These are phyloP conservation scores for Acanthosepion pharaonis DNA, from an alignment of 2,888 invertebrate species.

Conservation along the genomic window DNA sequence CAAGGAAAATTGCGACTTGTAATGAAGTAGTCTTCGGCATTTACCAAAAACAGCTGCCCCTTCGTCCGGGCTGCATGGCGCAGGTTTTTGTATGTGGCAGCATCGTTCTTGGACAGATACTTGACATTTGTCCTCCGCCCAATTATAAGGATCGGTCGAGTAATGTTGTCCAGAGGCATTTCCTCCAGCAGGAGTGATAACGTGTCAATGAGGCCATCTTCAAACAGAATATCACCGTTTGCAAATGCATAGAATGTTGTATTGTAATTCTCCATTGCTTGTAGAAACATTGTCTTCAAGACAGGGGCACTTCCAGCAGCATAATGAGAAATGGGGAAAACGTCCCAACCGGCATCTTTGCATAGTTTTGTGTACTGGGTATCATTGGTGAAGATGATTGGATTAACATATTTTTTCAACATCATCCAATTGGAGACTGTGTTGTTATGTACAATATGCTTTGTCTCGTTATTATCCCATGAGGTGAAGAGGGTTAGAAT, in stretches of 20 bases:
- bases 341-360: slow-evolving; percentile 54
- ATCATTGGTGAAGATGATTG: slow-evolving; percentile 58
- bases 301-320: slow-evolving; percentile 53
- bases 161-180: slow-evolving; percentile 48
- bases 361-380: slow-evolving; percentile 48
- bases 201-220: slow-evolving; percentile 52
- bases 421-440: slow-evolving; percentile 58
- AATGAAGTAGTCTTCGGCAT: slow-evolving; percentile 58
- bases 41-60: slow-evolving; percentile 54
- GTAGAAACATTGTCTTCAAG: slow-evolving; percentile 54
- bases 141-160: slow-evolving; percentile 51
- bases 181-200: slow-evolving; percentile 48
- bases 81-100: slow-evolving; percentile 49
- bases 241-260: slow-evolving; percentile 56
- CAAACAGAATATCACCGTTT: slow-evolving; percentile 57
- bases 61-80: slow-evolving; percentile 47
- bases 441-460: slow-evolving; percentile 55
- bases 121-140: slow-evolving; percentile 56
- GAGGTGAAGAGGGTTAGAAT: slow-evolving; percentile 52
- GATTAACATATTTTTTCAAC: slow-evolving; percentile 53
- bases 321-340: slow-evolving; percentile 49
- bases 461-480: slow-evolving; percentile 50
- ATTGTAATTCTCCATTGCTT: slow-evolving; percentile 52
- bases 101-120: slow-evolving; percentile 51
- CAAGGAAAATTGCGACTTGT: slow-evolving; percentile 55